Base-by-base conservation (phyloP, 2,797 vertebrate species). In the Trachops cirrhosus region DNA sequence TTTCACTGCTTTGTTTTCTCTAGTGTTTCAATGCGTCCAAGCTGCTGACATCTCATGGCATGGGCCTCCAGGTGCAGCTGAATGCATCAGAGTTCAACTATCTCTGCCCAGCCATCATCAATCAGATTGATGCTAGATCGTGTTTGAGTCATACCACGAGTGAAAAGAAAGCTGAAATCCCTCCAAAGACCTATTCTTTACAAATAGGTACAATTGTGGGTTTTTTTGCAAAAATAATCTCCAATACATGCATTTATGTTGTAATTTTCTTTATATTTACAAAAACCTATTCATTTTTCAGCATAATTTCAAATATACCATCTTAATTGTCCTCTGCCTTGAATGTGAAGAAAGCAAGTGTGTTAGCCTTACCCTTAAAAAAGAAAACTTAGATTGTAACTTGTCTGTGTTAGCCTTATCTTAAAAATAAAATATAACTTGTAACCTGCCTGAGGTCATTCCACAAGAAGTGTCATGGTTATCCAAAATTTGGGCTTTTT, bases 31-130 rank as follows among this genome's bases (percentile, higher is more conserved):
- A 99, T 96, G 99, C 99, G 0, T 99, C 99, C 70, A 98, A 96
- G 95, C 97, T 99, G 94, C 99, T 99, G 92, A 97, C 95, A 16
- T 98, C 99, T 0, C 99, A 99, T 79, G 99, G 99, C 85, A 99
- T 99, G 98, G 97, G 98, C 67, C 97, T 97, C 97, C 99, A 99
- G 3, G 97, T 79, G 4, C 96, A 96, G 2, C 89, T 99, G 96
- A 98, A 98, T 78, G 96, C 98, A 50, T 73, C 92, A 0, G 99
- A 99, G 97, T 99, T 99, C 96, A 98, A 98, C 97, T 99, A 98
- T 94, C 99, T 99, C 70, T 99, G 99, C 84, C 99, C 99, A 50
- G 99, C 99, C 57, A 99, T 99, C 68, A 99, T 99, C 95, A 98
- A 99, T 97, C 99, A 99, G 98, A 99, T 99, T 0, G 99, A 99